Evolutionary conservation across 2,888 invertebrate species (phyloP), one percentile per base, ranked within the genome.

Genomic region (Empis stercorea): DNA sequence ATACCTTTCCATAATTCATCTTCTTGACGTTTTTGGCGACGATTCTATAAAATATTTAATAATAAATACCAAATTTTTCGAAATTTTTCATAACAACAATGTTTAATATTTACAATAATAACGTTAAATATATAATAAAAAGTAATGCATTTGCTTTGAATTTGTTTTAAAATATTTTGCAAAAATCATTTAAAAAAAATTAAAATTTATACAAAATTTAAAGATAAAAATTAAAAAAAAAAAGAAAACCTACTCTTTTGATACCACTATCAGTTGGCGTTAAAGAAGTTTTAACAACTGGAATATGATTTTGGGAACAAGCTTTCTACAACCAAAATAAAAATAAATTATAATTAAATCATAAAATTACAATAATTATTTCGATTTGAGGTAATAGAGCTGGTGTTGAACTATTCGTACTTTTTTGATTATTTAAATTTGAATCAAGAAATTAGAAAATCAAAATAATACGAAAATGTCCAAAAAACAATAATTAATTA

Each of bases 1-100:
- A 68, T 65, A 44, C 68, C 68, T 49, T 65, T 67, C 68, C 68
- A 68, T 1, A 68, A 53, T 45, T 68, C 68, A 52, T 68, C 62
- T 49, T 65, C 66, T 49, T 62, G 60, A 3, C 62, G 63, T 45
- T 60, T 62, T 47, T 59, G 55, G 42, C 68, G 66, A 20, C 66
- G 66, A 47, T 52, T 51, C 68, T 68, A 43, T 13, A 51, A 51
- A 15, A 13, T 32, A 30, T n/a, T n/a, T n/a, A n/a, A n/a, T 15
- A 20, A 14, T 27, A 44, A 36, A 37, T 13, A n/a, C n/a, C n/a
- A n/a, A n/a, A n/a, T n/a, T n/a, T n/a, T n/a, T n/a, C n/a, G n/a
- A n/a, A n/a, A n/a, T n/a, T n/a, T n/a, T n/a, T n/a, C n/a, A n/a
- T n/a, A n/a, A n/a, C n/a, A n/a, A n/a, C n/a, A 14, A 36, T 15